phyloP scores from a whole-genome alignment of 2,113 vertebrate genomes.

The Daboia siamensis region DNA sequence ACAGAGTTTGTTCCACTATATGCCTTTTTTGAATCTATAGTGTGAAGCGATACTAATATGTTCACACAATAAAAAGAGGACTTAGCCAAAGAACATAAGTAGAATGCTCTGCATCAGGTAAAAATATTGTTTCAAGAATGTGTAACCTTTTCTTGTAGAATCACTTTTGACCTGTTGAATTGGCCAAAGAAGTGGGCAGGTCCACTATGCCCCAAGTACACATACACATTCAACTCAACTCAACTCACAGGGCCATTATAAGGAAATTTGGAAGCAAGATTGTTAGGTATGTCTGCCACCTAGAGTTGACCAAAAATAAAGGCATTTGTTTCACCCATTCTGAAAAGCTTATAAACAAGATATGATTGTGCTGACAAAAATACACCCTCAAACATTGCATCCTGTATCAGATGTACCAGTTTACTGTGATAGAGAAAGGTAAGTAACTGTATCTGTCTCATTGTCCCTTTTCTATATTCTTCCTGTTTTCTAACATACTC shows the following conservation, averaged over 20 bases:
- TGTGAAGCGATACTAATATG: background rate
- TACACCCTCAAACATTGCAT: background rate
- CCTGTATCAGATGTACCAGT: background rate
- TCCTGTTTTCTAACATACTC: conserved; percentile 7
- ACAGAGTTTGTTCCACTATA: background rate
- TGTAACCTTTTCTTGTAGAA: background rate
- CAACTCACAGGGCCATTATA: background rate
- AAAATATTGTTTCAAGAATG: background rate
- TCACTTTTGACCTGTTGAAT: background rate
- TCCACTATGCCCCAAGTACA: background rate
- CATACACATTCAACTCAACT: background rate
- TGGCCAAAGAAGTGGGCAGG: background rate
- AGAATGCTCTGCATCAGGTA: background rate
- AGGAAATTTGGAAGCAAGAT: background rate
- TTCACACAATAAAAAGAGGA: background rate
- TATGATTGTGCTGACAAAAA: background rate
- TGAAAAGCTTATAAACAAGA: background rate
- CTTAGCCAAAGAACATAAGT: background rate
- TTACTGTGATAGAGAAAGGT: background rate
- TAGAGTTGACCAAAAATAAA: background rate
- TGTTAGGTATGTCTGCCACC: background rate
- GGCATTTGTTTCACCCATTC: background rate
- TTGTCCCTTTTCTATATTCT: conserved; percentile 33
- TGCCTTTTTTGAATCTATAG: background rate
- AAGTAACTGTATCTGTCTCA: background rate